Conservation (phyloP, 2,888 invertebrate species). For the Drosophila ezoana region DNA sequence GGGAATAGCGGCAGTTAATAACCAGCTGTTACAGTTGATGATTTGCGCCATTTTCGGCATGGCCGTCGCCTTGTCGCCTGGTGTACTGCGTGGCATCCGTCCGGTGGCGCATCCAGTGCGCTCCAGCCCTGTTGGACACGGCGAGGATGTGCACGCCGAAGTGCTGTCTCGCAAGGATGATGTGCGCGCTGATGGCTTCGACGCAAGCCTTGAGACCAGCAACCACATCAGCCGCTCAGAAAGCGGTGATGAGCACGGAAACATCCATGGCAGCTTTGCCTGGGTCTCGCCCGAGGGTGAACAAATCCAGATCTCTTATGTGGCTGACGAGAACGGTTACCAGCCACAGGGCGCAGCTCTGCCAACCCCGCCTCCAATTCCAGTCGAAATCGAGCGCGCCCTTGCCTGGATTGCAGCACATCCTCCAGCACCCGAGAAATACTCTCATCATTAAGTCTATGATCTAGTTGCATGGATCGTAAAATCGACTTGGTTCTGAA, state of each 20-base stretch:
- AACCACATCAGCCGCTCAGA: constrained; percentile 57
- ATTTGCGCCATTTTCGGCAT: constrained; percentile 64
- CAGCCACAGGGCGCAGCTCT: constrained; percentile 62
- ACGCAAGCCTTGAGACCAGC: constrained; percentile 51
- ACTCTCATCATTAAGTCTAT: constrained; percentile 9
- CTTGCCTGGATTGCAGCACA: constrained; percentile 63
- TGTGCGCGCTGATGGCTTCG: constrained; percentile 75
- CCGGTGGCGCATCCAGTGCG: background rate
- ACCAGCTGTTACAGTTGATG: constrained; percentile 44
- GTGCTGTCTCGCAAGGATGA: constrained; percentile 55
- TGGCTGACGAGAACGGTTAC: constrained; percentile 80
- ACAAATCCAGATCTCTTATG: constrained; percentile 65
- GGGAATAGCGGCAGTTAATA: constrained; percentile 10
- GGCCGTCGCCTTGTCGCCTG: constrained; percentile 43
- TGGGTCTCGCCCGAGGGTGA: constrained; percentile 78
- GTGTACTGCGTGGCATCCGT: background rate
- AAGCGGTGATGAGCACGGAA: constrained; percentile 72
- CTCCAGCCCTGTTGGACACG: background rate
- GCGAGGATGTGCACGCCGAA: constrained; percentile 60
- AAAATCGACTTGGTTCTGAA: constrained; percentile 18
- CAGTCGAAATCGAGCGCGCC: constrained; percentile 53
- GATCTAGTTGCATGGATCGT: constrained; percentile 6
- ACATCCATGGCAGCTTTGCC: constrained; percentile 65
- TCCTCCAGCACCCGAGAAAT: constrained; percentile 41
- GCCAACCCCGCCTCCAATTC: constrained; percentile 70